Evolutionary conservation across 2,797 vertebrate species (phyloP), one percentile per base, ranked within the genome.

Genomic region (Artibeus lituratus): DNA sequence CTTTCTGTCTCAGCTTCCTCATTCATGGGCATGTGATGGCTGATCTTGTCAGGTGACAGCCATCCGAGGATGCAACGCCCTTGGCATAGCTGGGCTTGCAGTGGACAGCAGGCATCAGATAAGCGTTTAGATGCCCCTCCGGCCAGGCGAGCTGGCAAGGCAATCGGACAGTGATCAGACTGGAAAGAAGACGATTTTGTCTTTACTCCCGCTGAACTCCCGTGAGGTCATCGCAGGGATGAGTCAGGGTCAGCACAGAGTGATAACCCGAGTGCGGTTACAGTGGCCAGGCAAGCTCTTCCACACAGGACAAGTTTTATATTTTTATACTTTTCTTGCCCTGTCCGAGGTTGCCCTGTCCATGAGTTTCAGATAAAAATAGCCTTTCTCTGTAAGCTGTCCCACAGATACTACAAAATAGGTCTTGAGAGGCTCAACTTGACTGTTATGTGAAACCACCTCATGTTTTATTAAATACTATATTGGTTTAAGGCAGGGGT

Each of bases 301-400:
- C 16, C 22, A 2, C 49, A 24, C 0, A 0, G 2, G 21, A 2
- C 8, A 39, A 1, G 14, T 29, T 72, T 21, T 67, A 5, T 4
- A 11, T 18, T 37, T 74, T 70, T 26, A 12, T 16, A 5, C 21
- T n/a, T 51, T 77, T 77, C 49, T n/a, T 4, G n/a, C 4, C 24
- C n/a, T 49, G 47, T 16, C n/a, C 6, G 42, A 74, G 53, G 83
- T 44, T 53, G 37, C 12, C 26, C 26, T 22, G 9, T 18, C 42
- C 11, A 0, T 0, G 4, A 42, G 10, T 47, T 76, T 57, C 26
- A 67, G 92, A n/a, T 67, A 16, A 57, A 90, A 83, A 65, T 4
- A n/a, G 42, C 26, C 62, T 42, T 42, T 70, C 74, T 76, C 37
- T 55, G 65, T 14, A 37, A 77, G 42, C 49, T 44, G 26, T 44